Evolutionary conservation across 2,113 vertebrate genomes (phyloP), one percentile per base, ranked within the genome.

Genomic region (Serinus canaria): DNA sequence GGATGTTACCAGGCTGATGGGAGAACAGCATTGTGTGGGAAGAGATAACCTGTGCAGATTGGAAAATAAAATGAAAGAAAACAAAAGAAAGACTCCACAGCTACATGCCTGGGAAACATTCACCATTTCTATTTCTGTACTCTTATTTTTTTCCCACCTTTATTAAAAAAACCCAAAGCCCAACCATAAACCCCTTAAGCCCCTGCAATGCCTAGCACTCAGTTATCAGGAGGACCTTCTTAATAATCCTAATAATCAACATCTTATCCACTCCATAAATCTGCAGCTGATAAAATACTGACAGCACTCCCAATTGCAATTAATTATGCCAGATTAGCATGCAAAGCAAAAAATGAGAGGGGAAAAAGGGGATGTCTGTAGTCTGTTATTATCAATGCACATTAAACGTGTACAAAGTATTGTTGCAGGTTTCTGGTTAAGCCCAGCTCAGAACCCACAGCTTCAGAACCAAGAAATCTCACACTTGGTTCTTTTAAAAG

Each of bases 241-340:
- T 67, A 85, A 58, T 67, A 85, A 63, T 20, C 76, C 68, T 69
- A 60, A 69, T 81, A 87, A 94, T 75, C 56, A 94, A 68, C 64
- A 82, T 11, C 18, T 89, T 75, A 44, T 3, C 33, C 69, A 52
- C 59, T 81, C n/a, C n/a, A 52, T 69, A 94, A 49, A 82, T 82
- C 53, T 73, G 66, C 58, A 75, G 53, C 73, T 87, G 50, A 82
- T 64, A 89, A 92, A 95, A 82, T n/a, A 60, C 89, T 82, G 60
- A 92, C 77, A 95, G 78, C 25, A 79, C 13, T 82, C 53, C 27
- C 49, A 76, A 27, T 17, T 82, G 69, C 44, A 91, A 78, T 78
- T 92, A 87, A 92, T 94, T 79, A 70, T 52, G 47, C 39, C 44
- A 44, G 35, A 55, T 92, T 62, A 87, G 62, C 35, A 63, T 11